phyloP scores from a whole-genome alignment of 1,140 invertebrate species.

The Drosophila pachea region DNA sequence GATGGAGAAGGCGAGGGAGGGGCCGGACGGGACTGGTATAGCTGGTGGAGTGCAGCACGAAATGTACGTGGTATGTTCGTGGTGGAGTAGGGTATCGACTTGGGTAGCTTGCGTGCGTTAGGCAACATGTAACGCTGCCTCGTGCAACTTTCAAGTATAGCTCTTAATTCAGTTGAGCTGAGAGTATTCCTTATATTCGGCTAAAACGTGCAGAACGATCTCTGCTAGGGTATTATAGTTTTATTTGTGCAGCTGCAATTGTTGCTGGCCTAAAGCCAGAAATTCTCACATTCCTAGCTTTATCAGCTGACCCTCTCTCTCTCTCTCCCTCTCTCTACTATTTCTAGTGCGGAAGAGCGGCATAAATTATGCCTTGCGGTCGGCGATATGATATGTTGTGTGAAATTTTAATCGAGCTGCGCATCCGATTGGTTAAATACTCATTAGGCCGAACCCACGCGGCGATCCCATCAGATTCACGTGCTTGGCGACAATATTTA shows the following conservation, averaged over 20 bases:
- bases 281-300: slow-evolving; percentile 7
- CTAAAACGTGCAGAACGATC: background rate
- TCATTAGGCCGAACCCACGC: slow-evolving; percentile 30
- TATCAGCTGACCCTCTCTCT: slow-evolving; percentile 26
- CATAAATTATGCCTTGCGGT: slow-evolving; percentile 54
- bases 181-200: background rate
- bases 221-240: slow-evolving; percentile 10
- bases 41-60: background rate
- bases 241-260: slow-evolving; percentile 29
- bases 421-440: background rate
- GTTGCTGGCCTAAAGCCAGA: slow-evolving; percentile 55
- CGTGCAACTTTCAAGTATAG: too few species aligned
- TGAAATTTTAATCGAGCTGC: slow-evolving; percentile 34
- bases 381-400: slow-evolving; percentile 31
- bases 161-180: too few species aligned
- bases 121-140: background rate
- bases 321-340: background rate
- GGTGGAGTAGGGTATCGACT: too few species aligned
- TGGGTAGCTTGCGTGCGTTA: background rate
- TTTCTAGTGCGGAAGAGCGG: slow-evolving; percentile 42
- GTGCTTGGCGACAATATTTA: background rate
- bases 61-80: background rate
- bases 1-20: background rate
- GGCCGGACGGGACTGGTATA: too few species aligned
- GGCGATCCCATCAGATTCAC: slow-evolving; percentile 12